These are phyloP conservation scores for Melipona beecheii DNA, from an alignment of 2,888 invertebrate species.

Conservation along the genomic window DNA sequence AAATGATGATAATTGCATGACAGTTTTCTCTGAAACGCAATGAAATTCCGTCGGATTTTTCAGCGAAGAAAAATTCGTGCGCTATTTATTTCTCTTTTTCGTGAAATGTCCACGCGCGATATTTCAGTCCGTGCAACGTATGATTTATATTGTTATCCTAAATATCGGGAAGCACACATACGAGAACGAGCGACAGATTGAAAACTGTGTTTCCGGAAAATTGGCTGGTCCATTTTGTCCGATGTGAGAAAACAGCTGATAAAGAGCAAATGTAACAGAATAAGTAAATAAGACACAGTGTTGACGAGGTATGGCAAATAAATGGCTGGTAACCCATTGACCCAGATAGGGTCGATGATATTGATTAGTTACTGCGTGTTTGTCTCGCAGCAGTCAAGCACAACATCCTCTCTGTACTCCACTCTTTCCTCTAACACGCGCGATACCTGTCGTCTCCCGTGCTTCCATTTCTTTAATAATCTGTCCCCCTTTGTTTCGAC, in stretches of 20 bases:
- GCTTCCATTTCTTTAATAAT: slow-evolving; percentile 21
- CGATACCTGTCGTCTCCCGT: slow-evolving; percentile 14
- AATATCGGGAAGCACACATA: not conserved
- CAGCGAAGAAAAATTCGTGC: not conserved
- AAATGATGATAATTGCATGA: not conserved
- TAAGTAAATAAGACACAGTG: slow-evolving; percentile 16
- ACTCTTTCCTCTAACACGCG: slow-evolving; percentile 9
- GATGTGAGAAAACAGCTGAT: not conserved
- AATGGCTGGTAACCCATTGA: slow-evolving; percentile 65
- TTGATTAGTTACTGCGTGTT: slow-evolving; percentile 63
- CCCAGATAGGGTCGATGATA: slow-evolving; percentile 65
- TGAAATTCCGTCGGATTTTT: not conserved
- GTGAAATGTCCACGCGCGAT: not conserved
- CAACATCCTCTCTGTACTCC: slow-evolving; percentile 1
- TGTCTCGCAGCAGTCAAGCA: slow-evolving; percentile 55
- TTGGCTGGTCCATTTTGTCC: not conserved
- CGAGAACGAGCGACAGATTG: not conserved
- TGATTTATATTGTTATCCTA: not conserved
- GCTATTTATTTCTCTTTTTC: not conserved
- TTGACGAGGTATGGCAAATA: slow-evolving; percentile 17
- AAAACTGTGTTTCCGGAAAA: slow-evolving; percentile 10
- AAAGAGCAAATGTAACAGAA: not conserved
- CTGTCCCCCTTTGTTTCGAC: slow-evolving; percentile 7
- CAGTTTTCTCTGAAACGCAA: not conserved
- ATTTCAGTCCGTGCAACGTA: not conserved